A percentile compares a stretch with the other conserved stretches of the same genome.
Conservation (phyloP, 2,113 vertebrate genomes). For the Nothoprocta perdicaria region DNA sequence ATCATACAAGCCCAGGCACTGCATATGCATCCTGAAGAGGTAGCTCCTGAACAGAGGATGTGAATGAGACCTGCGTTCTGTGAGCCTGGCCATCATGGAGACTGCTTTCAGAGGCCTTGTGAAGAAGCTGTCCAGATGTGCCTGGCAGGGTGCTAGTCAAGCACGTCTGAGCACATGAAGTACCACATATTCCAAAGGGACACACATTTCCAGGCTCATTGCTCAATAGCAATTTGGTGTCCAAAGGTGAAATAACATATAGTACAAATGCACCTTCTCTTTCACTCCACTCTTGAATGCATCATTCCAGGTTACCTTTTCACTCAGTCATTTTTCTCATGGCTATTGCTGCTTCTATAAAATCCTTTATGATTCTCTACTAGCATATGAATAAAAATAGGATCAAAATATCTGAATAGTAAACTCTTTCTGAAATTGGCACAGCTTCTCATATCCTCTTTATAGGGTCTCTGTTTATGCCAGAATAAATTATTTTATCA, state of each 20-base stretch:
- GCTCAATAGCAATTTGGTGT: too few relatives aligned
- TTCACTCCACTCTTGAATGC: not conserved
- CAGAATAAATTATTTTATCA: not conserved
- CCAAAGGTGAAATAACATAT: not conserved
- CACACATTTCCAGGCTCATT: not conserved
- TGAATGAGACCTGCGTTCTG: not conserved
- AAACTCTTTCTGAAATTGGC: not conserved
- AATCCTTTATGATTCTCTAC: not conserved
- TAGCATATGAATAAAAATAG: not conserved
- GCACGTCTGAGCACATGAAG: not conserved
- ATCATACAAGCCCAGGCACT: not conserved
- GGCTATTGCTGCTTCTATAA: not conserved
- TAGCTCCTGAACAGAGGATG: not conserved
- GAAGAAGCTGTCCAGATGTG: not conserved
- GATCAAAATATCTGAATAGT: not conserved
- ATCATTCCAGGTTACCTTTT: not conserved
- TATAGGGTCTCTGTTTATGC: not conserved
- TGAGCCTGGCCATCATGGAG: too few relatives aligned
- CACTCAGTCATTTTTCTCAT: not conserved
- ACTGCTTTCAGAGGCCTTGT: not conserved
- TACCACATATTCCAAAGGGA: not conserved
- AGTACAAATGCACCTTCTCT: not conserved
- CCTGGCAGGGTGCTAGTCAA: not conserved
- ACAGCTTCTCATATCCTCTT: not conserved
- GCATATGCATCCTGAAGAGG: not conserved